Evolutionary conservation across 2,888 invertebrate species (phyloP).

Genomic region (Luperina nickerlii): DNA sequence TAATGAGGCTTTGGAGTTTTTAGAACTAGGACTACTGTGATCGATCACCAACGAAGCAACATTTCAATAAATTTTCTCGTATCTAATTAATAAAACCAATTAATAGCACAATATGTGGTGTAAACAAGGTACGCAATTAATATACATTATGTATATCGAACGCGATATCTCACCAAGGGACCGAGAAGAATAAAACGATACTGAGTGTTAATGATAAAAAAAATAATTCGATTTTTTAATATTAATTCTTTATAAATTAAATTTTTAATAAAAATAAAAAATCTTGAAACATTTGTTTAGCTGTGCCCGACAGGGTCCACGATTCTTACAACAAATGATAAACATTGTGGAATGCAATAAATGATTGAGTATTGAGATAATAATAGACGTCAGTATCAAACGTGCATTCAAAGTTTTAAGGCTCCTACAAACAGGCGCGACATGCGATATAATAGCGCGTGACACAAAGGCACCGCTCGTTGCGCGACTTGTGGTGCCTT

Average conservation of each 20-base stretch:
- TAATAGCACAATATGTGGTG: conserved; percentile 34
- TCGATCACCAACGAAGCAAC: background rate
- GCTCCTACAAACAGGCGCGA: too few species aligned
- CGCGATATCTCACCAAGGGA: conserved; percentile 24
- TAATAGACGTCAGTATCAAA: conserved; percentile 22
- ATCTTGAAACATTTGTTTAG: too few species aligned
- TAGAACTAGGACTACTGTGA: conserved; percentile 6
- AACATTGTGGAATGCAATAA: too few species aligned
- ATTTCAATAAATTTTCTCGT: conserved; percentile 37
- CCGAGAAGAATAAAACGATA: conserved; percentile 62
- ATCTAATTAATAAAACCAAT: conserved; percentile 54
- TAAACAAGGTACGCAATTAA: conserved; percentile 56
- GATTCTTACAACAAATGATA: too few species aligned
- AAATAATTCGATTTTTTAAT: too few species aligned
- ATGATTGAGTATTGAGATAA: background rate
- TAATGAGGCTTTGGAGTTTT: conserved; percentile 4
- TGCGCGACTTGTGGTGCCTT: too few species aligned
- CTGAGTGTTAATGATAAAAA: conserved; percentile 21
- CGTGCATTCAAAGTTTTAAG: conserved; percentile 2
- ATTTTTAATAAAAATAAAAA: too few species aligned
- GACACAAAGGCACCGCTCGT: too few species aligned
- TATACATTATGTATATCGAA: conserved; percentile 24
- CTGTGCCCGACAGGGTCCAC: too few species aligned
- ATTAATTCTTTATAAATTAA: too few species aligned
- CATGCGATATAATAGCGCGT: too few species aligned